Conservation (phyloP, 2,888 invertebrate genomes). For the Zootermopsis nevadensis region DNA sequence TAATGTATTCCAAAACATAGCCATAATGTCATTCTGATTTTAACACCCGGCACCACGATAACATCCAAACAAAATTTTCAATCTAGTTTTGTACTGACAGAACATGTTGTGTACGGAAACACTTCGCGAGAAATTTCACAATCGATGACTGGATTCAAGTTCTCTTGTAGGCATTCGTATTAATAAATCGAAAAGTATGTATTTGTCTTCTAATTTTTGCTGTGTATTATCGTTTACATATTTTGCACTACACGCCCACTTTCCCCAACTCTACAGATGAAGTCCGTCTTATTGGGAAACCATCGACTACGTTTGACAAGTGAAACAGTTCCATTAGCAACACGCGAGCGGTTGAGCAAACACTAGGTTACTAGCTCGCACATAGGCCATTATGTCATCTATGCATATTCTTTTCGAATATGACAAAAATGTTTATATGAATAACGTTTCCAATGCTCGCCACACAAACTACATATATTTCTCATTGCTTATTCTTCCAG, state of each 20-base stretch:
- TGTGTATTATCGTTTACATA: background rate
- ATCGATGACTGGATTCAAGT: background rate
- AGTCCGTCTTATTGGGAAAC: constrained; percentile 39
- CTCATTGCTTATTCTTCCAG: no score
- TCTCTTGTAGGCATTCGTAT: background rate
- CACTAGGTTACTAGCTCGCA: no score
- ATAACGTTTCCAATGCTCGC: no score
- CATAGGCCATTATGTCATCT: no score
- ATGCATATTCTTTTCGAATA: no score
- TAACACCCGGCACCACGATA: no score
- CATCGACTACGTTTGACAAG: constrained; percentile 34
- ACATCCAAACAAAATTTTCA: background rate
- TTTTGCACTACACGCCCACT: constrained; percentile 45
- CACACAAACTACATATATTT: no score
- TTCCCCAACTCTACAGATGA: constrained; percentile 42
- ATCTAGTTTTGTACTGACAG: constrained; percentile 26
- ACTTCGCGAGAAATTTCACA: background rate
- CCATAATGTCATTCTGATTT: no score
- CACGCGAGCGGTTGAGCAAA: no score
- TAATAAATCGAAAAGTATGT: background rate
- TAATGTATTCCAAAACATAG: no score
- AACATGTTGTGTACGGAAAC: background rate
- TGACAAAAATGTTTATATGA: no score
- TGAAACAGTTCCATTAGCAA: constrained; percentile 12
- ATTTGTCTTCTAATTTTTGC: background rate